Evolutionary conservation across 2,797 vertebrate species (phyloP).

Genomic region (Crypturellus tataupa): DNA sequence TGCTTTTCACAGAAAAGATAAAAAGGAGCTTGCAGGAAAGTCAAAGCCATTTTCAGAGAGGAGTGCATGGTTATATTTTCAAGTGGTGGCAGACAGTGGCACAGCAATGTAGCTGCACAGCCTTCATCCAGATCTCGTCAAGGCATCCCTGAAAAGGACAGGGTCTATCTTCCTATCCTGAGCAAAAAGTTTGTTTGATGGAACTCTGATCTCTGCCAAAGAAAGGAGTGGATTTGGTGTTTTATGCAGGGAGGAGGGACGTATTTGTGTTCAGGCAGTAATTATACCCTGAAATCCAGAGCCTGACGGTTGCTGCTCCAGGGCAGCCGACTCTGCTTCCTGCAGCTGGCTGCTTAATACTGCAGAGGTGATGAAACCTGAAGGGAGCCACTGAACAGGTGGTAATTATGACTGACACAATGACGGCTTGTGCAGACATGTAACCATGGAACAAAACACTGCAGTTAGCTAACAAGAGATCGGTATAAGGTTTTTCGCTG

Average conservation of each 20-base stretch:
- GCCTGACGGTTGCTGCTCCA: slow-evolving; percentile 77
- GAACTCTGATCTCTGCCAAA: slow-evolving; percentile 41
- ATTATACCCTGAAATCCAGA: slow-evolving; percentile 77
- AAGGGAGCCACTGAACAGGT: slow-evolving; percentile 81
- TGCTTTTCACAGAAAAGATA: neutral
- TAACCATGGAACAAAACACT: slow-evolving; percentile 74
- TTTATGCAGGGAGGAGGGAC: neutral
- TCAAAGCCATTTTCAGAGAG: neutral
- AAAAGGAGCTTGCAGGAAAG: neutral
- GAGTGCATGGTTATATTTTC: neutral
- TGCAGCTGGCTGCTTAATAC: slow-evolving; percentile 79
- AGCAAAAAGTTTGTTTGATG: slow-evolving; percentile 21
- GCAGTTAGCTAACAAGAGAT: slow-evolving; percentile 81
- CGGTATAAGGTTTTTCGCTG: slow-evolving; percentile 59
- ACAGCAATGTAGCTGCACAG: fast-evolving
- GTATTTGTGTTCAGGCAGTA: slow-evolving; percentile 72
- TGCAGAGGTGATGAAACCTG: slow-evolving; percentile 80
- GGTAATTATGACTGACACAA: slow-evolving; percentile 85
- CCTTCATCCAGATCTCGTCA: fast-evolving
- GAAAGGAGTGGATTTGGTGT: neutral
- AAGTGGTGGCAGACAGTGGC: neutral
- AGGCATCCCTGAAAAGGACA: neutral
- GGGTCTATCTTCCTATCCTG: neutral
- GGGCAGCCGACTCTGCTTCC: slow-evolving; percentile 76
- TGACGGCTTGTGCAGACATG: slow-evolving; percentile 79